Evolutionary conservation across 1,140 invertebrate genomes (phyloP).

Genomic region (Seison nebaliae): DNA sequence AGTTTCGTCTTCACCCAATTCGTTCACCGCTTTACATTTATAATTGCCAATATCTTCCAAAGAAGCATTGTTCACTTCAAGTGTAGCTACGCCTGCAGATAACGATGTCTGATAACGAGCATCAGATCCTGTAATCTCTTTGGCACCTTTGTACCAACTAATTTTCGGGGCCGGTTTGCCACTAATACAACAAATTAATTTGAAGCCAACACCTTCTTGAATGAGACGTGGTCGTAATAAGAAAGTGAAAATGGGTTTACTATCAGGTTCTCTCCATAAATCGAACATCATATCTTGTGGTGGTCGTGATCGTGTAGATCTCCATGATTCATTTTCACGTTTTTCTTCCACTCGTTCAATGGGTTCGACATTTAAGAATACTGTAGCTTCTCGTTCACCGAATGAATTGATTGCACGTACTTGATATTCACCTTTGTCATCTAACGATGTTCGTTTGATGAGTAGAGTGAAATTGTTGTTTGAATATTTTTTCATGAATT

Average conservation of each 20-base stretch:
- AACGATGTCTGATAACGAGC: constrained; percentile 48
- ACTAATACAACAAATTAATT: constrained; percentile 77
- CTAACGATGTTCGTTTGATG: constrained; percentile 71
- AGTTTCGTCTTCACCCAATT: constrained; percentile 70
- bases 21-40: constrained; percentile 62
- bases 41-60: constrained; percentile 84
- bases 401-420: constrained; percentile 90
- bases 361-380: constrained; percentile 83
- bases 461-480: constrained; percentile 88
- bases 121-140: constrained; percentile 38
- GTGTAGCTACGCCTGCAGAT: constrained; percentile 58
- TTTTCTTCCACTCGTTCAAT: background rate
- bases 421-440: constrained; percentile 83
- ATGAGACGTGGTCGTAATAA: constrained; percentile 80
- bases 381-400: constrained; percentile 73
- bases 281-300: constrained; percentile 10
- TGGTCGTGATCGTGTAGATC: background rate
- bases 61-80: constrained; percentile 78
- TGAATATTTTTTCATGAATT: constrained; percentile 90
- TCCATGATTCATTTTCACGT: background rate
- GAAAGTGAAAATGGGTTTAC: constrained; percentile 71
- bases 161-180: constrained; percentile 74
- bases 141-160: constrained; percentile 54
- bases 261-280: constrained; percentile 12
- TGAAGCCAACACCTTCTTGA: constrained; percentile 45